Conservation (phyloP, 2,888 invertebrate genomes). For the Spilarctia lutea region DNA sequence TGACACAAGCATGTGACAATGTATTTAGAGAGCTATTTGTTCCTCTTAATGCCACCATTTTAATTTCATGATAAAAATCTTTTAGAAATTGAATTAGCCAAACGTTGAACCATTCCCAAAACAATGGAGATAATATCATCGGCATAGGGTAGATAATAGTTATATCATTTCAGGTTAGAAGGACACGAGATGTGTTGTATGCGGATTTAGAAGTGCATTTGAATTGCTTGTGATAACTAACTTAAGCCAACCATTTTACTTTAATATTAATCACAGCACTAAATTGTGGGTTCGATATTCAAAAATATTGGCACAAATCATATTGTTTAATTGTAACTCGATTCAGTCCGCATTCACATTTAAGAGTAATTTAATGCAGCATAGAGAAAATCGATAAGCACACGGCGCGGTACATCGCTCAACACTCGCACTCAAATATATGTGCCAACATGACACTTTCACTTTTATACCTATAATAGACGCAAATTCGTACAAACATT, state of each 20-base stretch:
- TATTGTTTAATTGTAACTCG: constrained; percentile 65
- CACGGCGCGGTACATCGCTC: constrained; percentile 77
- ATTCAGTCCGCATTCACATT: constrained; percentile 78
- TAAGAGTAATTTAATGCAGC: constrained; percentile 83
- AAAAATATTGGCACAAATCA: constrained; percentile 63
- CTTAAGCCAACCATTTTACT: constrained; percentile 38
- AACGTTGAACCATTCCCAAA: constrained; percentile 84
- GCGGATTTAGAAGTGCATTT: constrained; percentile 16
- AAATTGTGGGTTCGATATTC: constrained; percentile 53
- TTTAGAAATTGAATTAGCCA: constrained; percentile 81
- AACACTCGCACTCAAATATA: constrained; percentile 68
- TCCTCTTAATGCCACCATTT: constrained; percentile 82
- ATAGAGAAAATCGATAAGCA: constrained; percentile 85
- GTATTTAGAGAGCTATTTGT: constrained; percentile 71
- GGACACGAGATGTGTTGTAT: constrained; percentile 22
- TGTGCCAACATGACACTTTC: constrained; percentile 68
- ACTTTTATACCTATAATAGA: constrained; percentile 55
- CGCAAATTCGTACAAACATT: constrained; percentile 45
- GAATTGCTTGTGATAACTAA: constrained; percentile 23
- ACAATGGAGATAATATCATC: constrained; percentile 77
- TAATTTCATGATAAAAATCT: constrained; percentile 83
- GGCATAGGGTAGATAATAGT: constrained; percentile 63
- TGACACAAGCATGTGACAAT: constrained; percentile 70
- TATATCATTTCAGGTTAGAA: constrained; percentile 34
- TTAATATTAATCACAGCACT: constrained; percentile 51